Percentiles rank a stretch among this genome's conserved stretches.
Evolutionary conservation across 2,888 invertebrate genomes (phyloP).

Genomic region (Yponomeuta cagnagella): DNA sequence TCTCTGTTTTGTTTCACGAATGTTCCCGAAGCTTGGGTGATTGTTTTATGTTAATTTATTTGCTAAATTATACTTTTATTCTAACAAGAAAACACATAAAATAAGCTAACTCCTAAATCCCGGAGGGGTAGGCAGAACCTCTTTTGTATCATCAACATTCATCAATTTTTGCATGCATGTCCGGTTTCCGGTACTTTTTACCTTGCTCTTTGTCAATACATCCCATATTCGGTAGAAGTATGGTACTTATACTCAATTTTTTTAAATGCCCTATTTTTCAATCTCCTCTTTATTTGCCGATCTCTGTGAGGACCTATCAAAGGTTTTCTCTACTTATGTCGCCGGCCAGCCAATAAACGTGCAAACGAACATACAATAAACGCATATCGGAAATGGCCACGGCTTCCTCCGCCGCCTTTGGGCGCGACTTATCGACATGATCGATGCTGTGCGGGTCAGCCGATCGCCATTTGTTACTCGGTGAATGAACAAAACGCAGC

Average conservation of each 20-base stretch:
- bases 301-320: background rate
- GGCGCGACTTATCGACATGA: slow-evolving; percentile 33
- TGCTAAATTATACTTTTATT: background rate
- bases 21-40: background rate
- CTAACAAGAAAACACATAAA: too few species aligned
- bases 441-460: slow-evolving; percentile 31
- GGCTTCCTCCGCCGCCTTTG: slow-evolving; percentile 43
- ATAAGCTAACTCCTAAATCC: too few species aligned
- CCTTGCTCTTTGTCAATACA: too few species aligned
- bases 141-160: too few species aligned
- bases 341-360: background rate
- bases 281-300: background rate
- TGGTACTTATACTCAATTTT: too few species aligned
- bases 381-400: slow-evolving; percentile 39
- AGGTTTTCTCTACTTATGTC: background rate
- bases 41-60: background rate
- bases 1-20: background rate
- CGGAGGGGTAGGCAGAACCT: too few species aligned
- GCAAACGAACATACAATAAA: slow-evolving; percentile 29
- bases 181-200: too few species aligned
- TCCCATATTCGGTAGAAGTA: too few species aligned
- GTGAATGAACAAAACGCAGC: slow-evolving; percentile 13
- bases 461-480: slow-evolving; percentile 16
- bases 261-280: too few species aligned
- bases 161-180: too few species aligned